phyloP scores from a whole-genome alignment of 2,113 vertebrate species.

The Phaetusa simplex region DNA sequence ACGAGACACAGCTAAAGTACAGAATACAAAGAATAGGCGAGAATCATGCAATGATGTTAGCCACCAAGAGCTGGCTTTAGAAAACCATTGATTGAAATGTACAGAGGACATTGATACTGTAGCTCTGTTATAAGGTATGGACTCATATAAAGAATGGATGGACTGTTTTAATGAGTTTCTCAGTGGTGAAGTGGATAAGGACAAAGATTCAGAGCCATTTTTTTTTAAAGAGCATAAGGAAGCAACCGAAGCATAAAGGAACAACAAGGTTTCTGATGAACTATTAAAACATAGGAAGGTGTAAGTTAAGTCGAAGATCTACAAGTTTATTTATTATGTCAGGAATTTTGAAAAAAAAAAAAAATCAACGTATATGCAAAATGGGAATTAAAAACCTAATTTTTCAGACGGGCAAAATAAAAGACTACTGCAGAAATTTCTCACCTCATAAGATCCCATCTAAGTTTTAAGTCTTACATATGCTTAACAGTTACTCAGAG shows the following conservation, averaged over 20 bases:
- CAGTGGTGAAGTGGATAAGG: background rate
- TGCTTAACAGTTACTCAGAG: background rate
- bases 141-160: background rate
- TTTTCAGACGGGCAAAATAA: background rate
- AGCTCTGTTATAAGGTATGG: background rate
- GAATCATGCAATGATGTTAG: background rate
- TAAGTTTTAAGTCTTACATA: background rate
- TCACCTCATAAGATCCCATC: background rate
- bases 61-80: background rate
- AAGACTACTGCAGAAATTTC: background rate
- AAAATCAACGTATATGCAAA: background rate
- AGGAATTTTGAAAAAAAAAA: background rate
- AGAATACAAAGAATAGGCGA: background rate
- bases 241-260: background rate
- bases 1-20: background rate
- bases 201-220: background rate
- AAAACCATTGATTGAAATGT: background rate
- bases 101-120: background rate
- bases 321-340: background rate
- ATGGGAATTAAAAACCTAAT: background rate
- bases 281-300: background rate
- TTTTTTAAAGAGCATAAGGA: background rate
- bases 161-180: background rate
- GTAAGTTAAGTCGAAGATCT: background rate
- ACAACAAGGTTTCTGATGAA: background rate